Conservation (phyloP, 2,888 invertebrate species). For the Agrochola macilenta region DNA sequence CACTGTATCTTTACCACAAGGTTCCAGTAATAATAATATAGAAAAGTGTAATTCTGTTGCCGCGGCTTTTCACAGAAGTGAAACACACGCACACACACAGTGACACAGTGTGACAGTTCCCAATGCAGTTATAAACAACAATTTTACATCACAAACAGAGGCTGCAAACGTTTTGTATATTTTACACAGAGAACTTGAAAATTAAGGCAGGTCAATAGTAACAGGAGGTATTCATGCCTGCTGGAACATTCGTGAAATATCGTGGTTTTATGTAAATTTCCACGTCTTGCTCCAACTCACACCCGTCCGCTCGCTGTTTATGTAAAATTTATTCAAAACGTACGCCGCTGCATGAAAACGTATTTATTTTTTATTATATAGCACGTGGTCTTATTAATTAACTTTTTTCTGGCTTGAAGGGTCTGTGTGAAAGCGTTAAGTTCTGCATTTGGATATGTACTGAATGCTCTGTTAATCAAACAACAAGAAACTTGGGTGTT, state of each 20-base stretch:
- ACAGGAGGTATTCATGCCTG: constrained; percentile 51
- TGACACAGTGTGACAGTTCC: background rate
- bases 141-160: constrained; percentile 38
- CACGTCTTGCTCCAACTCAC: constrained; percentile 42
- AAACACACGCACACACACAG: too few species aligned
- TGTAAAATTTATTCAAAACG: constrained; percentile 65
- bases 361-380: constrained; percentile 49
- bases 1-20: background rate
- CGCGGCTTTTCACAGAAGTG: background rate
- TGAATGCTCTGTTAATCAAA: background rate
- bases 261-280: constrained; percentile 58
- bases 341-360: constrained; percentile 44
- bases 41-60: background rate
- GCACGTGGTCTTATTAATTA: constrained; percentile 54
- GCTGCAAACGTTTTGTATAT: constrained; percentile 33
- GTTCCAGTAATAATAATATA: background rate
- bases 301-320: constrained; percentile 53
- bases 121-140: constrained; percentile 30
- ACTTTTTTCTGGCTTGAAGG: background rate
- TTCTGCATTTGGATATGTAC: background rate
- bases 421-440: background rate
- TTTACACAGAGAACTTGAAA: constrained; percentile 46
- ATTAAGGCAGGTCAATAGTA: constrained; percentile 54
- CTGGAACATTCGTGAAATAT: constrained; percentile 59
- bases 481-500: background rate